These are phyloP conservation scores for Brachyhypopomus occidentalis DNA, from an alignment of 2,113 vertebrate genomes.

Conservation along the genomic window DNA sequence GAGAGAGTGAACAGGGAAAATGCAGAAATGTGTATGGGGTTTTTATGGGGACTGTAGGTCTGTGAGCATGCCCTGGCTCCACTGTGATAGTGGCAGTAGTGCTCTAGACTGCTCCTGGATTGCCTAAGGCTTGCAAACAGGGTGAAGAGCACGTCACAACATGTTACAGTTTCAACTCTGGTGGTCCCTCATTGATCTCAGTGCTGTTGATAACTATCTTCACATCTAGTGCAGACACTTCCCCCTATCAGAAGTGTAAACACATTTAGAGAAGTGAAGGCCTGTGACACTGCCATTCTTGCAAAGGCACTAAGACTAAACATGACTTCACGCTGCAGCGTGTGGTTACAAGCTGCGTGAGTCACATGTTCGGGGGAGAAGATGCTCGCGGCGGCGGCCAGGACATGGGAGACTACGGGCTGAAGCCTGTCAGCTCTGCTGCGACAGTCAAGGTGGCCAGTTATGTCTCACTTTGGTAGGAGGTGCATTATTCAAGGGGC, in stretches of 20 bases:
- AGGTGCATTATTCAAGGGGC: too few relatives aligned
- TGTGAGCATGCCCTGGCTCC: background rate
- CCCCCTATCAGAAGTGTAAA: constrained; percentile 69
- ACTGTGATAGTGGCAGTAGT: constrained; percentile 8
- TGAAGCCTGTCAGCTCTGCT: background rate
- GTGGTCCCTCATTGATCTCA: constrained; percentile 77
- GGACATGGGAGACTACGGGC: background rate
- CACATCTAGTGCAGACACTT: constrained; percentile 61
- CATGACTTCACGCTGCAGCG: constrained; percentile 44
- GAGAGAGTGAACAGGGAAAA: background rate
- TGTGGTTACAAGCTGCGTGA: constrained; percentile 41
- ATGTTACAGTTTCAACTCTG: constrained; percentile 62
- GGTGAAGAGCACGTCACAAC: constrained; percentile 62
- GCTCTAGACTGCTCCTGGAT: background rate
- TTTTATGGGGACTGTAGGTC: background rate
- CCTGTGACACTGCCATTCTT: constrained; percentile 52
- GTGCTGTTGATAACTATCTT: constrained; percentile 74
- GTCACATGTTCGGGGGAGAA: background rate
- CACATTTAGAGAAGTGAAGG: constrained; percentile 60
- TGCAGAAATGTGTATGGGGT: background rate
- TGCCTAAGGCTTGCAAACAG: constrained; percentile 38
- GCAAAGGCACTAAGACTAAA: constrained; percentile 19
- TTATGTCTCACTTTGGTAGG: too few relatives aligned
- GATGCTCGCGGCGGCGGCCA: background rate
- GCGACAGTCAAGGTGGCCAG: background rate